phyloP scores from a whole-genome alignment of 2,113 vertebrate genomes.

The Myotis lucifugus region DNA sequence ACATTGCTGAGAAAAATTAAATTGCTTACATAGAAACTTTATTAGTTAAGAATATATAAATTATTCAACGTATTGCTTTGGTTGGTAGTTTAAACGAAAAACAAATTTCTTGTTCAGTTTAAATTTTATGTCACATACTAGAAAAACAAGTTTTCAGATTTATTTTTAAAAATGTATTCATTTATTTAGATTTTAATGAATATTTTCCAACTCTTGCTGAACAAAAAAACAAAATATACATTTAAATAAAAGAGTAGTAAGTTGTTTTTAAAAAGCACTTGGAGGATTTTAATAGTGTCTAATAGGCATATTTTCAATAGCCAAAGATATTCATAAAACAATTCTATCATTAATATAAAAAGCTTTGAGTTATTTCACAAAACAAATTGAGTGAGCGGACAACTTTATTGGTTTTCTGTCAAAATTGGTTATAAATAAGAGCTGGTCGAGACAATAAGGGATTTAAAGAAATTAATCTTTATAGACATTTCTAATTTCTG shows the following conservation, averaged over 20 bases:
- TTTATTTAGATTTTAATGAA: slow-evolving; percentile 38
- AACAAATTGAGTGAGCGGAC: neutral
- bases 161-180: neutral
- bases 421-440: neutral
- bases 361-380: neutral
- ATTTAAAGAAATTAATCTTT: slow-evolving; percentile 29
- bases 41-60: slow-evolving; percentile 21
- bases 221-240: neutral
- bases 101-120: neutral
- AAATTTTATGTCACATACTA: neutral
- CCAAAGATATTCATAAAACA: slow-evolving; percentile 11
- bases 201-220: neutral
- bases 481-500: slow-evolving; percentile 6
- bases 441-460: neutral
- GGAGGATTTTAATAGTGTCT: neutral
- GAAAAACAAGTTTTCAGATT: neutral
- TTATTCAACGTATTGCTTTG: neutral
- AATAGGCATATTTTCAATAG: slow-evolving; percentile 7
- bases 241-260: neutral
- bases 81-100: slow-evolving; percentile 36
- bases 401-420: slow-evolving; percentile 19
- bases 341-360: slow-evolving; percentile 30
- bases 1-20: slow-evolving; percentile 6
- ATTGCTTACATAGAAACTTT: slow-evolving; percentile 25
- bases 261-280: neutral